Base-by-base conservation (phyloP, 37 sponge, comb jelly and placozoan genomes). In the Oopsacas minuta region DNA sequence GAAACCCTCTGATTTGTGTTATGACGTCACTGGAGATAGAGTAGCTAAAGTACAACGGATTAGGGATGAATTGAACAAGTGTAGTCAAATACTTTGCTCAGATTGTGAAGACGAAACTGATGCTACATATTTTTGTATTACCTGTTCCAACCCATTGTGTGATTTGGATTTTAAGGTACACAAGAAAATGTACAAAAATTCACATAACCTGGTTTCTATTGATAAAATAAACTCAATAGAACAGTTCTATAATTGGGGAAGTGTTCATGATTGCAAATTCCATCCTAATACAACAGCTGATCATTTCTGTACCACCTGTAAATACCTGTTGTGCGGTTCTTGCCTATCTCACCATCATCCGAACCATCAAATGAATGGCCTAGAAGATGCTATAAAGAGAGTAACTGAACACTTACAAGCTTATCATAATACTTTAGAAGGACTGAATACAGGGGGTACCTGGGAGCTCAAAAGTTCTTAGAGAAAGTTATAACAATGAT, bases 221-320 rank as follows among this genome's bases (percentile, higher is more conserved):
- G 17, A 12, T 3, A 12, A 61, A 34, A 25, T 61, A 34, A 61
- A 12, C 20, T 61, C 75, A 25, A 10, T 61, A 34, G 75, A 12
- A 61, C 75, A 61, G 75, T 34, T 61, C 75, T 61, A 12, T 34
- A 10, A 10, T 3, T 34, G 17, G 28, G 28, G 28, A 25, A 3
- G 7, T n/a, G 20, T 3, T 3, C 1, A 25, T n/a, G 3, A 61
- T 3, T 61, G 75, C 75, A 25, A 10, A 12, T 61, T 61, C 75
- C 75, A 61, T 61, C 75, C 75, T 61, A n/a, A 3, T 3, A 61
- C 75, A n/a, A 61, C 75, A 61, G 75, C 75, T 10, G 30, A n/a
- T n/a, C 20, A 61, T 25, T 61, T 20, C 75, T 61, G 75, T 34
- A 61, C 22, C 20, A 7, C 75, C 5, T 61, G 75, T 34, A 5